These are phyloP conservation scores for Eupithecia subfuscata DNA, from an alignment of 2,888 invertebrate species.

Conservation along the genomic window DNA sequence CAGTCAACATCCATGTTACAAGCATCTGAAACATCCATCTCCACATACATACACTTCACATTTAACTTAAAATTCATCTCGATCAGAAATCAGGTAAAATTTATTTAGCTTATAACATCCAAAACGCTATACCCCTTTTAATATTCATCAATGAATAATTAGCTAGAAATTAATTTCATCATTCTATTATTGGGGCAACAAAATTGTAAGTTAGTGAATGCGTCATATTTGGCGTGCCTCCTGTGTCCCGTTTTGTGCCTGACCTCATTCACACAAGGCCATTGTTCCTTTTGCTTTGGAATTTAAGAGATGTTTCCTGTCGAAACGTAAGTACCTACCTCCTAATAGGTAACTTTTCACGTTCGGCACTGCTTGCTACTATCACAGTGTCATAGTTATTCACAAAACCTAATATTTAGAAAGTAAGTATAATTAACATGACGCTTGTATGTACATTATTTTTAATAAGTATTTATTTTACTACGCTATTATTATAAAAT, in stretches of 20 bases:
- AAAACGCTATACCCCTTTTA: background rate
- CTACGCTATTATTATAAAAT: background rate
- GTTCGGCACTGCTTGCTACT: background rate
- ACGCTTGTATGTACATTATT: constrained; percentile 19
- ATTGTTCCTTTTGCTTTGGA: constrained; percentile 13
- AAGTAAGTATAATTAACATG: constrained; percentile 20
- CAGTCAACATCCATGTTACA: background rate
- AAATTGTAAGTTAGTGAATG: constrained; percentile 18
- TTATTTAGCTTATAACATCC: background rate
- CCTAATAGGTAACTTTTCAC: background rate
- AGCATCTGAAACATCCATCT: background rate
- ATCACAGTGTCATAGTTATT: constrained; percentile 23
- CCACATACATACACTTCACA: background rate
- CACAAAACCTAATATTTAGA: constrained; percentile 6
- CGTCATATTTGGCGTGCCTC: constrained; percentile 30
- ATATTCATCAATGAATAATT: background rate
- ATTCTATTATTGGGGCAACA: constrained; percentile 20
- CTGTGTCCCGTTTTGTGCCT: constrained; percentile 21
- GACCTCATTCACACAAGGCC: constrained; percentile 29
- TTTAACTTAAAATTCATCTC: background rate
- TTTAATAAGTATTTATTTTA: constrained; percentile 14
- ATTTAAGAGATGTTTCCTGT: constrained; percentile 22
- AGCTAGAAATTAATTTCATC: background rate
- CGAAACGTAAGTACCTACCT: constrained; percentile 14
- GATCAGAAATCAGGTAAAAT: background rate